A percentile compares a stretch with the other conserved stretches of the same genome.
phyloP scores from a whole-genome alignment of 1,140 invertebrate genomes.

The Drosophila bipectinata region DNA sequence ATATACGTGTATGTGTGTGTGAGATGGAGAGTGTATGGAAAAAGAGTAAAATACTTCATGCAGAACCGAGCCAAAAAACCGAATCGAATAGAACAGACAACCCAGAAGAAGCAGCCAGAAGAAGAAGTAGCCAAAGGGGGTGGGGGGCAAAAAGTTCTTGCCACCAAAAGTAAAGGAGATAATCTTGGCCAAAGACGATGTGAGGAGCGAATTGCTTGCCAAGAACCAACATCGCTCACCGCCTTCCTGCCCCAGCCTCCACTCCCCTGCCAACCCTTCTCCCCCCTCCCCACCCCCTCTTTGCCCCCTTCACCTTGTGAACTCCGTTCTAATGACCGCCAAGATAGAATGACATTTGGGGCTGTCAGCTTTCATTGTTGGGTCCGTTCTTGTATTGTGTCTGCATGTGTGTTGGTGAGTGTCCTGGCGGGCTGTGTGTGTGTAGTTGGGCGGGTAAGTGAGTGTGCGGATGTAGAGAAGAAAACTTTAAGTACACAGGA shows the following conservation, averaged over 20 bases:
- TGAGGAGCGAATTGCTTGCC: slow-evolving; percentile 57
- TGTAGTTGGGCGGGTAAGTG: slow-evolving; percentile 36
- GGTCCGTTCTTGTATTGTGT: slow-evolving; percentile 56
- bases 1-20: slow-evolving; percentile 32
- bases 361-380: slow-evolving; percentile 81
- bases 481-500: slow-evolving; percentile 78
- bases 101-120: slow-evolving; percentile 12
- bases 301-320: slow-evolving; percentile 41
- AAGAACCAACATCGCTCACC: slow-evolving; percentile 54
- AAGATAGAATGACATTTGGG: slow-evolving; percentile 82
- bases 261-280: not conserved
- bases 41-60: slow-evolving; percentile 82
- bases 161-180: slow-evolving; percentile 81
- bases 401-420: slow-evolving; percentile 31
- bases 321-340: slow-evolving; percentile 80
- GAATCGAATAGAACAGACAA: slow-evolving; percentile 59
- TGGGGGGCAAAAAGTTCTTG: slow-evolving; percentile 66
- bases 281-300: not conserved
- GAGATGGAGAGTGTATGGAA: slow-evolving; percentile 54
- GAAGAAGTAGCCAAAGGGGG: slow-evolving; percentile 4
- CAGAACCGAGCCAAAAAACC: slow-evolving; percentile 73
- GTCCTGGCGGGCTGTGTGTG: slow-evolving; percentile 20
- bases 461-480: slow-evolving; percentile 55
- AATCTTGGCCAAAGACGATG: slow-evolving; percentile 72
- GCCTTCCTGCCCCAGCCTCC: not conserved